These are phyloP conservation scores for Spea multiplicata DNA, from an alignment of 2,113 vertebrate genomes.

Conservation along the genomic window DNA sequence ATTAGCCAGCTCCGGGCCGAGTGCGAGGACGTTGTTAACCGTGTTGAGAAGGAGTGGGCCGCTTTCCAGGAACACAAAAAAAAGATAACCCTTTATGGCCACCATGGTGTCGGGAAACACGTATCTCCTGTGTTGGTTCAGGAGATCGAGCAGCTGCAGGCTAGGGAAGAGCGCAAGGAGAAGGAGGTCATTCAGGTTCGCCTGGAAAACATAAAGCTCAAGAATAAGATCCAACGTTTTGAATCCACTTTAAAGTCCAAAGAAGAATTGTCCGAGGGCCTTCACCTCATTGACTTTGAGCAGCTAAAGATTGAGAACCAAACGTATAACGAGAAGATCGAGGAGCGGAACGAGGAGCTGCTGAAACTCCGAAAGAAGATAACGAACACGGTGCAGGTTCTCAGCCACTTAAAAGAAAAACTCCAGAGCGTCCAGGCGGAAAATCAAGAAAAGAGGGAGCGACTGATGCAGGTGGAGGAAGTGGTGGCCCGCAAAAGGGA, in stretches of 20 bases:
- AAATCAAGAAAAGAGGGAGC: constrained; percentile 55
- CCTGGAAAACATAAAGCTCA: constrained; percentile 71
- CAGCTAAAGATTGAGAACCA: constrained; percentile 72
- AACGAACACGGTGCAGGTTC: constrained; percentile 57
- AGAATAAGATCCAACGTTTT: constrained; percentile 58
- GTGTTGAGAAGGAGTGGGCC: constrained; percentile 65
- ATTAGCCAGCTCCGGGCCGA: constrained; percentile 50
- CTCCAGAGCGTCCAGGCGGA: constrained; percentile 67
- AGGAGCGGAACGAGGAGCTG: constrained; percentile 66
- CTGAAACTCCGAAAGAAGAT: constrained; percentile 67
- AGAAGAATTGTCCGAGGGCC: constrained; percentile 54
- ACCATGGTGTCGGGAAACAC: constrained; percentile 48
- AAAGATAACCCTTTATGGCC: constrained; percentile 57
- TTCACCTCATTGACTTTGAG: constrained; percentile 65
- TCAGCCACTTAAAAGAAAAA: constrained; percentile 79
- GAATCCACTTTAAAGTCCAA: constrained; percentile 58
- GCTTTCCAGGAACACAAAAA: constrained; percentile 60
- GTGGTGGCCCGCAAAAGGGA: constrained; percentile 59
- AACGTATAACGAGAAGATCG: constrained; percentile 60
- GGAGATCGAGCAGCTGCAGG: constrained; percentile 60
- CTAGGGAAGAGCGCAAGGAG: constrained; percentile 63
- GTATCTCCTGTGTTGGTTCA: constrained; percentile 49
- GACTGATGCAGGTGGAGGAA: constrained; percentile 59
- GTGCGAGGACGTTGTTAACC: constrained; percentile 54
- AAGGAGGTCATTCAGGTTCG: constrained; percentile 54